These are phyloP conservation scores for Erebia ligea DNA, from an alignment of 2,888 invertebrate genomes.

Conservation along the genomic window DNA sequence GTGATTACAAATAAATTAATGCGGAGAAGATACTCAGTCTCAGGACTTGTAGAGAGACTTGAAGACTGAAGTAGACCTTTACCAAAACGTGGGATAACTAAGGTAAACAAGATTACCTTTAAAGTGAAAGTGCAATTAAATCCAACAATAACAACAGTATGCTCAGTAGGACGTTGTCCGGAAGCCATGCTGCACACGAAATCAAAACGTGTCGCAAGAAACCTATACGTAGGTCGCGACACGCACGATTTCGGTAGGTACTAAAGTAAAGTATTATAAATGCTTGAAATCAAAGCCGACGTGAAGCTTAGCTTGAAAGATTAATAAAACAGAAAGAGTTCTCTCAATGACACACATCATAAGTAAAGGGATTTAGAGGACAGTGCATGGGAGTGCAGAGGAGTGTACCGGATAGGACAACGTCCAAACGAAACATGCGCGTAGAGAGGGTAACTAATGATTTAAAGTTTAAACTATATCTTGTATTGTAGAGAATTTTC, in stretches of 20 bases:
- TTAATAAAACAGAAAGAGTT: not conserved
- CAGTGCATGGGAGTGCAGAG: too few relatives aligned
- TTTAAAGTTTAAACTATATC: too few relatives aligned
- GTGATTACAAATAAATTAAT: not conserved
- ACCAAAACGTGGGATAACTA: not conserved
- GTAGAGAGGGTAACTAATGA: too few relatives aligned
- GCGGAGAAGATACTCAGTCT: too few relatives aligned
- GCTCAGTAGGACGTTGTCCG: conserved; percentile 40
- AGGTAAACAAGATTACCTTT: not conserved
- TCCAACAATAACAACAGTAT: conserved; percentile 39
- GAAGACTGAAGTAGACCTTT: not conserved
- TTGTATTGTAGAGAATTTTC: too few relatives aligned
- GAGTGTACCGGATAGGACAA: too few relatives aligned
- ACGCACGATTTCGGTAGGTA: conserved; percentile 26
- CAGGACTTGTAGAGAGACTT: not conserved
- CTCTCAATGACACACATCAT: not conserved
- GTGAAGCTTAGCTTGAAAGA: not conserved
- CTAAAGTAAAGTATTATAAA: conserved; percentile 7
- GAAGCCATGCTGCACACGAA: conserved; percentile 35
- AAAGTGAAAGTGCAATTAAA: conserved; percentile 44
- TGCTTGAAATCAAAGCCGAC: not conserved
- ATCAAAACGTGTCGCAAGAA: conserved; percentile 40
- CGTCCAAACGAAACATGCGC: too few relatives aligned
- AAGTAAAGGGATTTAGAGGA: not conserved
- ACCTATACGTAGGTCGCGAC: conserved; percentile 33